These are phyloP conservation scores for Pachliopta kotzebuea DNA, from an alignment of 2,888 invertebrate genomes.

Conservation along the genomic window DNA sequence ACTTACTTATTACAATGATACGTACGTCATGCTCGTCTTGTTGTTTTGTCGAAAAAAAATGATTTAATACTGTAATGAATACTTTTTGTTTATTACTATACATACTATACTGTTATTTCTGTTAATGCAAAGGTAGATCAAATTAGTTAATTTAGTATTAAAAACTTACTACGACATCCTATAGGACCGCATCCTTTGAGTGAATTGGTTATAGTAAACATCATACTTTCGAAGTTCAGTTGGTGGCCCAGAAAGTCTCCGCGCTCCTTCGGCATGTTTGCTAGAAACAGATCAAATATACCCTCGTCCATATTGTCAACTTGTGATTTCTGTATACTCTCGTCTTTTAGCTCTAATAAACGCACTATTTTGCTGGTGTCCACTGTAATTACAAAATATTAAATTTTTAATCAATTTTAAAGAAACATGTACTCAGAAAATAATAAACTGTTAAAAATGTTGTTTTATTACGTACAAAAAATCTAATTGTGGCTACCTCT, in stretches of 20 bases:
- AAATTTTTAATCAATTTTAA: neutral
- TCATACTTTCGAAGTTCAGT: constrained; percentile 52
- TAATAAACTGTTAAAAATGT: neutral
- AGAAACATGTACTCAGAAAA: neutral
- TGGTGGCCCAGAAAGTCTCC: constrained; percentile 47
- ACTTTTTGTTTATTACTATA: too few relatives aligned
- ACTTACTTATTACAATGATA: too few relatives aligned
- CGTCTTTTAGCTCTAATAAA: constrained; percentile 52
- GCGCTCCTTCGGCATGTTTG: constrained; percentile 47
- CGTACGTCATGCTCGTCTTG: too few relatives aligned
- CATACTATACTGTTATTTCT: too few relatives aligned
- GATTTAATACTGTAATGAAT: too few relatives aligned
- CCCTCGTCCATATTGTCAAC: constrained; percentile 43
- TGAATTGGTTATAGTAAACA: constrained; percentile 44
- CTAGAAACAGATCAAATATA: constrained; percentile 51
- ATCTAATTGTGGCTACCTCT: too few relatives aligned
- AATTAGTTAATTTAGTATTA: neutral
- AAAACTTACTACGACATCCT: constrained; percentile 53
- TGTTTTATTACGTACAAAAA: neutral
- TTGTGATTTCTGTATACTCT: constrained; percentile 37
- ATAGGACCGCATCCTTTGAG: constrained; percentile 52
- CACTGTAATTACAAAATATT: constrained; percentile 32
- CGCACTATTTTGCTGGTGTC: constrained; percentile 53
- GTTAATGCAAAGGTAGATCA: too few relatives aligned
- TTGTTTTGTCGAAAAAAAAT: too few relatives aligned